Percentiles rank a stretch among this genome's conserved stretches.
phyloP scores from a whole-genome alignment of 1,140 invertebrate genomes.

The Drosophila ogumai region DNA sequence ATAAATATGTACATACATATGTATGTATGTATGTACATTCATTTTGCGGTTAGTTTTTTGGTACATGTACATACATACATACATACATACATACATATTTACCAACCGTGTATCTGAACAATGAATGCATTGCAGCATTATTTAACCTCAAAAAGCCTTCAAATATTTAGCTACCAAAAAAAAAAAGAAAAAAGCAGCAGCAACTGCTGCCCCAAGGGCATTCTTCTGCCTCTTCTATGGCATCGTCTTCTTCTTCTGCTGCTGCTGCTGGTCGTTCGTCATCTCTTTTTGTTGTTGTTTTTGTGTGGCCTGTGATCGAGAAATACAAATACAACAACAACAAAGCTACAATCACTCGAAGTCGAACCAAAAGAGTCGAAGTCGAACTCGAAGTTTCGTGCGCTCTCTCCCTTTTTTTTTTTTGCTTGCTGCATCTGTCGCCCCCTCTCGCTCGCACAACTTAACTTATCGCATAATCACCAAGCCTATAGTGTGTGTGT shows the following conservation, averaged over 20 bases:
- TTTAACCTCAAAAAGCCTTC: constrained; percentile 47
- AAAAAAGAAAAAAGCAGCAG: constrained; percentile 8
- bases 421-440: constrained; percentile 9
- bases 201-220: constrained; percentile 34
- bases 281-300: constrained; percentile 17
- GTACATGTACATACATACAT: background rate
- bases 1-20: background rate
- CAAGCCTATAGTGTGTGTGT: constrained; percentile 51
- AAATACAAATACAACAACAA: constrained; percentile 30
- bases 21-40: too few species aligned
- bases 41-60: constrained; percentile 19
- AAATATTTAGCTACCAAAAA: constrained; percentile 43
- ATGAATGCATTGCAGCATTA: constrained; percentile 47
- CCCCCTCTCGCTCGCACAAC: constrained; percentile 42
- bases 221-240: constrained; percentile 22
- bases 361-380: constrained; percentile 30
- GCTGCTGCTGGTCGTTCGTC: constrained; percentile 20
- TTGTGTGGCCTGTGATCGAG: constrained; percentile 31
- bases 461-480: constrained; percentile 70
- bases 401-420: constrained; percentile 12
- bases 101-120: constrained; percentile 14
- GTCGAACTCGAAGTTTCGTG: constrained; percentile 40
- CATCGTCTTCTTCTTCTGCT: constrained; percentile 12
- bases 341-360: constrained; percentile 27
- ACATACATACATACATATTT: background rate